phyloP scores from a whole-genome alignment of 2,888 invertebrate species.

The Harpalus rufipes region DNA sequence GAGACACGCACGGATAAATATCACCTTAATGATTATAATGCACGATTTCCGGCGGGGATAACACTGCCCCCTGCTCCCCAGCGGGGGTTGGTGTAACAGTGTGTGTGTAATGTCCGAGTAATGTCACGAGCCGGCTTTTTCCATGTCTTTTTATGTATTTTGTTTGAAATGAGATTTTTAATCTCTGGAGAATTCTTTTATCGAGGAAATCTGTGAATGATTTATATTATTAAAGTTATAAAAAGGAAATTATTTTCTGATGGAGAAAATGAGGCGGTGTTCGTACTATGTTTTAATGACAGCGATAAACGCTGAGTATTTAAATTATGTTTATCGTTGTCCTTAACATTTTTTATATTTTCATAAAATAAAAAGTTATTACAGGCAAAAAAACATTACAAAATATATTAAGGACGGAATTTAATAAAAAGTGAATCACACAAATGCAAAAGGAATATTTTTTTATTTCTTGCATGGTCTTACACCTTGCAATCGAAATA shows the following conservation, averaged over 20 bases:
- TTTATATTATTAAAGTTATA: slow-evolving; percentile 60
- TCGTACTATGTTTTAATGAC: slow-evolving; percentile 3
- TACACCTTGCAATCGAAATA: too few relatives aligned
- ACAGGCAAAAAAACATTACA: not conserved
- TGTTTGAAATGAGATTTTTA: slow-evolving; percentile 62
- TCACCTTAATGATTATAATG: slow-evolving; percentile 65
- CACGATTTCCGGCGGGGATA: slow-evolving; percentile 62
- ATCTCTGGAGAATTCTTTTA: slow-evolving; percentile 59
- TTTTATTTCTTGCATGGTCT: too few relatives aligned
- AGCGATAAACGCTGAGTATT: slow-evolving; percentile 15
- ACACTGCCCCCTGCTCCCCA: not conserved
- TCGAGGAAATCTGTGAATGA: slow-evolving; percentile 49
- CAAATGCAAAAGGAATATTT: too few relatives aligned
- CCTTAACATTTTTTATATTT: slow-evolving; percentile 4
- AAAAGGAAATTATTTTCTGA: slow-evolving; percentile 36
- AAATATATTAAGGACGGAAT: not conserved
- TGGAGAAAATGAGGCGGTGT: slow-evolving; percentile 4
- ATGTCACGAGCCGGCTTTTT: slow-evolving; percentile 57
- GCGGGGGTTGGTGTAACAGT: not conserved
- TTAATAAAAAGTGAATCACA: too few relatives aligned
- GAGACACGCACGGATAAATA: slow-evolving; percentile 57
- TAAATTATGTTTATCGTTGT: slow-evolving; percentile 12
- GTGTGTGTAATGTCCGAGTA: slow-evolving; percentile 51
- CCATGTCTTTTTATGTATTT: slow-evolving; percentile 61
- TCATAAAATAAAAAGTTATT: not conserved